phyloP scores from a whole-genome alignment of 2,888 invertebrate genomes.

The Mactromeris polynyma region DNA sequence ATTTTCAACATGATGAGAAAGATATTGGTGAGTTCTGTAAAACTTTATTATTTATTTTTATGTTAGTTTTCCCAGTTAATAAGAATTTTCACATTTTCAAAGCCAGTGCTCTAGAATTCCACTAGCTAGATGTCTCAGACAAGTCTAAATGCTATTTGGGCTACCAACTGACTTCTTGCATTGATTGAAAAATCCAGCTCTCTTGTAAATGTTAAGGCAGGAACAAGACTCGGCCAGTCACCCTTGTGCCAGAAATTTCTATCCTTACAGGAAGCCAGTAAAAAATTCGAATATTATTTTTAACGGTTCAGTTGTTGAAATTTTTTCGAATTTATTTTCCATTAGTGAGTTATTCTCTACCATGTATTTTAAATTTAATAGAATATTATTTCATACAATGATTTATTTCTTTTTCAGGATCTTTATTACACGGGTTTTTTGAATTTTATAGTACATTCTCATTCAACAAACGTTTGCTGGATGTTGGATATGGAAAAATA shows the following conservation, averaged over 20 bases:
- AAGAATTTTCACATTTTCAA: neutral
- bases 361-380: neutral
- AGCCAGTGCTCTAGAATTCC: no score
- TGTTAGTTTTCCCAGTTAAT: neutral
- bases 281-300: neutral
- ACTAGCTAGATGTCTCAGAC: no score
- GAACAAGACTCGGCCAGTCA: no score
- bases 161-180: no score
- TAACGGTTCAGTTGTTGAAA: neutral
- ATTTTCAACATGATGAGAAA: neutral
- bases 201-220: no score
- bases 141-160: no score
- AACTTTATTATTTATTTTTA: neutral
- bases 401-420: constrained; percentile 18
- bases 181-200: no score
- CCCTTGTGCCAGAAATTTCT: neutral
- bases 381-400: neutral
- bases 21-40: neutral
- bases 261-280: no score
- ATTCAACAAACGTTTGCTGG: constrained; percentile 17
- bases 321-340: neutral
- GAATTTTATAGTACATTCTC: constrained; percentile 31
- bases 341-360: neutral
- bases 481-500: constrained; percentile 18
- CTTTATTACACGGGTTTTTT: constrained; percentile 24